Base-by-base conservation (phyloP, 2,888 invertebrate species). In the Drosophila macrothrix region DNA sequence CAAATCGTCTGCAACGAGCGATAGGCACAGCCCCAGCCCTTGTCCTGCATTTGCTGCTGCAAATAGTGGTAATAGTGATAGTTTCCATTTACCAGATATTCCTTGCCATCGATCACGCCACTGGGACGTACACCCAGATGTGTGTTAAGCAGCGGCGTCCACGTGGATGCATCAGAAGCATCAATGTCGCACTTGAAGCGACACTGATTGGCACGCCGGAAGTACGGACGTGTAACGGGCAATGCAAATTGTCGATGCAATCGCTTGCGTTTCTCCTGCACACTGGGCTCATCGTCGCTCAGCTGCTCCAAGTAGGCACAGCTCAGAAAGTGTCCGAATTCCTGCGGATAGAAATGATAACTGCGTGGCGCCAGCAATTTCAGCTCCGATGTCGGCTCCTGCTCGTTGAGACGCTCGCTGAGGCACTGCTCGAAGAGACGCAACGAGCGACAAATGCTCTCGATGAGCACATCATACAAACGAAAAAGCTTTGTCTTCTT, bases 21-120 rank as follows among this genome's bases (percentile, higher is more conserved):
- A 92, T 99, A 99, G 0, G 99, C 99, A 94, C 99, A 99, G 6
- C 99, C 99, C 99, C 99, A 99, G n/a, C 98, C 98, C 92, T 97
- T 96, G 91, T 99, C 99, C 93, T 99, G 97, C 92, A 98, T 96
- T 81, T 95, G 95, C 91, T 99, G 97, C 93, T 99, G 99, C 96
- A 98, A 96, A 93, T 99, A 99, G 93, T 99, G 99, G 92, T 98
- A 97, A 93, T 99, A 99, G 25, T 96, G 94, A 92, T 99, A 99
- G 76, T 95, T 95, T 2, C 99, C 99, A 76, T 96, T 94, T 4
- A 99, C 96, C 37, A 96, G 75, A 50, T 94, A 94, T 69, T 94
- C 91, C 80, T 94, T 94, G 52, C 95, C 95, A 72, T 93, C 94
- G 80, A 84, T 84, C 28, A 94, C 89, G 6, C 93, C 93, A 71